These are phyloP conservation scores for Glyptemys insculpta DNA, from an alignment of 2,797 vertebrate species.

Conservation along the genomic window DNA sequence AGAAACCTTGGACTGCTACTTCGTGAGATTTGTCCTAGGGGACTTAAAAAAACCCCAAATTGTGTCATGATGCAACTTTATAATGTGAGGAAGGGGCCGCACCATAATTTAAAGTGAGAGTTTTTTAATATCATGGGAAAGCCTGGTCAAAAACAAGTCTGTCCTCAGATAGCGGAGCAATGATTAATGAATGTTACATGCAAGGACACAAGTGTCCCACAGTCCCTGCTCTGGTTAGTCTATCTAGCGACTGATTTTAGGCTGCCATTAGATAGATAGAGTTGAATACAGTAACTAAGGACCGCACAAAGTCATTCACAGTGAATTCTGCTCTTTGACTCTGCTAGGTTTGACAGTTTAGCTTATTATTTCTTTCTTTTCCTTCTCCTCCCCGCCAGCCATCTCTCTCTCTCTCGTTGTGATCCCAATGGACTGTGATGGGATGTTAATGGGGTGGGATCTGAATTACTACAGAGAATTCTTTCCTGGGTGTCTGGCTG, in stretches of 20 bases:
- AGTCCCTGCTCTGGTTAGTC: neutral
- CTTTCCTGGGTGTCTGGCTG: too few species aligned
- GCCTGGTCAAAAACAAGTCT: neutral
- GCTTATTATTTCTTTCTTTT: neutral
- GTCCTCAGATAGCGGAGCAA: neutral
- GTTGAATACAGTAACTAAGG: neutral
- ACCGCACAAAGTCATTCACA: neutral
- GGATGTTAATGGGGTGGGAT: too few species aligned
- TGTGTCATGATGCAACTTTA: neutral
- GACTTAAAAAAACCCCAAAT: neutral
- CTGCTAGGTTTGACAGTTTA: neutral
- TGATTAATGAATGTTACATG: neutral
- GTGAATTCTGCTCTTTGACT: neutral
- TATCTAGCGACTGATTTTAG: neutral
- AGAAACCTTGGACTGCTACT: constrained; percentile 2
- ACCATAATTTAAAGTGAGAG: neutral
- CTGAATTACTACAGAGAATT: too few species aligned
- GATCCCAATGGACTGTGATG: too few species aligned
- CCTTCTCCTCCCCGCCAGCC: neutral
- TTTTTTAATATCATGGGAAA: neutral
- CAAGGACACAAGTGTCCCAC: neutral
- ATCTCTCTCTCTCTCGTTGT: neutral
- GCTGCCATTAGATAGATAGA: neutral
- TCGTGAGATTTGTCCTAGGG: constrained; percentile 6
- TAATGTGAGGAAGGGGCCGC: neutral